A percentile compares a stretch with the other conserved stretches of the same genome.
Conservation (phyloP, 2,888 invertebrate genomes). For the Drosophila stalkeri region DNA sequence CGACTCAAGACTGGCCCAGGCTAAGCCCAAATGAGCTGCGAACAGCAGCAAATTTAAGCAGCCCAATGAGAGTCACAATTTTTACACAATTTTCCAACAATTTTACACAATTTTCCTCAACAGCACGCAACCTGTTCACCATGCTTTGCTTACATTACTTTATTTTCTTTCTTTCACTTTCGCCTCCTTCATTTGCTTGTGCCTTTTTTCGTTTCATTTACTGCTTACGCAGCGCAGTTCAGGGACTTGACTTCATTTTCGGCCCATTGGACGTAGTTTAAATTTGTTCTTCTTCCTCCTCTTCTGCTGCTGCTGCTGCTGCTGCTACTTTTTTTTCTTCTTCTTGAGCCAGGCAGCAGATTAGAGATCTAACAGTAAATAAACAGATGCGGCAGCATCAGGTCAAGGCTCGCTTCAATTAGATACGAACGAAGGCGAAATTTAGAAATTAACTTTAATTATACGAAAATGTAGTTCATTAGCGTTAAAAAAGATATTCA, state of each 20-base stretch:
- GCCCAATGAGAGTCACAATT: slow-evolving; percentile 49
- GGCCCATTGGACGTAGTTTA: slow-evolving; percentile 22
- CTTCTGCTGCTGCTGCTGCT: neutral
- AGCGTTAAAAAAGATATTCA: neutral
- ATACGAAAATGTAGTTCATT: slow-evolving; percentile 1
- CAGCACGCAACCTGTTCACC: slow-evolving; percentile 27
- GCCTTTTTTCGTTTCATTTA: slow-evolving; percentile 40
- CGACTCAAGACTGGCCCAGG: neutral
- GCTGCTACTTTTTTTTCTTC: neutral
- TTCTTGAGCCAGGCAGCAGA: slow-evolving; percentile 6
- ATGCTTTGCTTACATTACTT: neutral
- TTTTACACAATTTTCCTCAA: slow-evolving; percentile 4
- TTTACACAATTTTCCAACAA: slow-evolving; percentile 20
- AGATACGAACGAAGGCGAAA: neutral
- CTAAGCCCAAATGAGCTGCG: slow-evolving; percentile 49
- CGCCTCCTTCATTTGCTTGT: too few relatives aligned
- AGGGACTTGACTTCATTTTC: slow-evolving; percentile 48
- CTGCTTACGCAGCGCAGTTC: slow-evolving; percentile 40
- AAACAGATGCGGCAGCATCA: slow-evolving; percentile 3
- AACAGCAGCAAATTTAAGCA: slow-evolving; percentile 34
- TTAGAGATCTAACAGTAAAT: slow-evolving; percentile 33
- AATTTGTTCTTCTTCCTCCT: slow-evolving; percentile 2
- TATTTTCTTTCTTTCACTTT: neutral
- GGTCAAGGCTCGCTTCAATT: neutral
- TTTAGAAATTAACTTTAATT: slow-evolving; percentile 2